These are phyloP conservation scores for Pachymerium ferrugineum DNA, from an alignment of 2,888 invertebrate genomes.

Conservation along the genomic window DNA sequence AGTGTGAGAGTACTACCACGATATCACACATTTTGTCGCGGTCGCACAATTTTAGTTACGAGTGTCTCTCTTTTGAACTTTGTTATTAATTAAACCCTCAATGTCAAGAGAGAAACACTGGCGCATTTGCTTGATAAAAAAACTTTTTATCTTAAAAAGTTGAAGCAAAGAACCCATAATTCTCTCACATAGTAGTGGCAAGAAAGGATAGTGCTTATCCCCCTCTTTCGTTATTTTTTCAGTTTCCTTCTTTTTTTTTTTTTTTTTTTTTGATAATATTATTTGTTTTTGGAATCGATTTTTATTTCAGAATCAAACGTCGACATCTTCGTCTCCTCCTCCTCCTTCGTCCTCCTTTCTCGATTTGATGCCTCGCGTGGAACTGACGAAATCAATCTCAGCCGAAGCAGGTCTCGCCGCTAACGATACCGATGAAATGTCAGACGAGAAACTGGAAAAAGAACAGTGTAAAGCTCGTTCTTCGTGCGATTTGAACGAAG, in stretches of 20 bases:
- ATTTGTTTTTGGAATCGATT: conserved; percentile 39
- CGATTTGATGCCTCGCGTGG: conserved; percentile 4
- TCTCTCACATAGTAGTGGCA: too few relatives aligned
- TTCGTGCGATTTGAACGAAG: background rate
- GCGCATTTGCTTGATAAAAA: background rate
- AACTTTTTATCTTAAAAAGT: background rate
- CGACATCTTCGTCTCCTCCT: conserved; percentile 10
- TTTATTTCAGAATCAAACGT: conserved; percentile 31
- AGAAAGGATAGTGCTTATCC: conserved; percentile 35
- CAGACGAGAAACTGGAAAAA: background rate
- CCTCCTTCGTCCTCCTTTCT: conserved; percentile 21
- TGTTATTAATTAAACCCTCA: too few relatives aligned
- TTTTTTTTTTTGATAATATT: conserved; percentile 29
- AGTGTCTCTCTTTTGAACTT: too few relatives aligned
- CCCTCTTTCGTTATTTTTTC: conserved; percentile 35
- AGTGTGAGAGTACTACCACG: too few relatives aligned
- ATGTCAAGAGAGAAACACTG: too few relatives aligned
- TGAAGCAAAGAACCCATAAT: too few relatives aligned
- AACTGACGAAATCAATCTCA: conserved; percentile 29
- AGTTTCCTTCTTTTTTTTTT: background rate
- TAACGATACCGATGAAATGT: background rate
- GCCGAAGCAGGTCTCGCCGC: conserved; percentile 27
- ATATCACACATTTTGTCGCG: too few relatives aligned
- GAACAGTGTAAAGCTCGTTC: conserved; percentile 8
- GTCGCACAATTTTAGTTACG: too few relatives aligned